Base-by-base conservation (phyloP, 1,140 invertebrate genomes). In the Saxidomus purpurata region DNA sequence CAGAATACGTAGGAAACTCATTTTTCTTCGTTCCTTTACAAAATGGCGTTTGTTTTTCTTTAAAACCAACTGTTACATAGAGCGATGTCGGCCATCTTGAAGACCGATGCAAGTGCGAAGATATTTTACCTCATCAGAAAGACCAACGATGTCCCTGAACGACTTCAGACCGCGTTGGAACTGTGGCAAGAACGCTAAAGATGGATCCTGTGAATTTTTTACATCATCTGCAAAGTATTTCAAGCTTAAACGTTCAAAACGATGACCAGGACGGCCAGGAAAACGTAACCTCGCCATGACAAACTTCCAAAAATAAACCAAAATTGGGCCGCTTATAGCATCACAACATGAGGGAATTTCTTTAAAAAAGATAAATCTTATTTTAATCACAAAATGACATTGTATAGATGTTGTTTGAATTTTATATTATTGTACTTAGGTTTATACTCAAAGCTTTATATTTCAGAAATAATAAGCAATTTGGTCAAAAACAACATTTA, bases 21-120 rank as follows among this genome's bases (percentile, higher is more conserved):
- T 95, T 95, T 59, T 96, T 95, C 95, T 96, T 85, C 22, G 89
- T 93, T 71, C 6, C 15, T 43, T 8, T 43, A 15, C 43, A 43
- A 4, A 43, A 43, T 8, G 6, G 43, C 43, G 15, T 43, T 15
- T 43, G 43, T 43, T 43, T 43, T 43, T 15, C 43, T 43, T 43
- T 15, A 43, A 8, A 43, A 43, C 43, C 43, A 43, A 43, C 43
- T 43, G 43, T 83, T 13, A 36, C 67, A 85, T 19, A 15, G 15
- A 3, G n/a, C 87, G 87, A 89, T 89, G 87, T 83, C 87, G 43
- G 87, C 87, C 87, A 89, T 89, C 84, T 89, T 89, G 87, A 77
- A 84, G n/a, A 55, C n/a, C 63, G 34, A 22, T 38, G 28, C 25
- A 34, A 55, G 22, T 49, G 19, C 25, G 9, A 38, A 25, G 25